Evolutionary conservation across 1,140 invertebrate species (phyloP).

Genomic region (Pygmarrhopalites habei): DNA sequence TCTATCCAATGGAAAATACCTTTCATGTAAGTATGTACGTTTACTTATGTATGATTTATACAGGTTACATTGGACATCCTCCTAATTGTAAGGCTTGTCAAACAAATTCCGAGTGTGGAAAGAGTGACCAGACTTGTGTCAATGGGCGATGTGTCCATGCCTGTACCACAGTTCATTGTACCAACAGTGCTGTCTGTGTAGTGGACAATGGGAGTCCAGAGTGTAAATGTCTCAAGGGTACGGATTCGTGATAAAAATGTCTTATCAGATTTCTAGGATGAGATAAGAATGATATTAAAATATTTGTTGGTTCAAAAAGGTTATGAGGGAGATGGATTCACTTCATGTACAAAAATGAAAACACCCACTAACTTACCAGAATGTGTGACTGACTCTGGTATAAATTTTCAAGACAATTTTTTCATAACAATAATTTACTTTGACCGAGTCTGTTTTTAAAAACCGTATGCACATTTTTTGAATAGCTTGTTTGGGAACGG

Average conservation of each 20-base stretch:
- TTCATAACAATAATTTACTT: no score
- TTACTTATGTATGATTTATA: no score
- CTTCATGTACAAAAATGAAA: conserved; percentile 36
- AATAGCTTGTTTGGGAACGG: conserved; percentile 61
- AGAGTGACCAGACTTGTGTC: conserved; percentile 61
- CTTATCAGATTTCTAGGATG: background rate
- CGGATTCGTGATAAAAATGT: background rate
- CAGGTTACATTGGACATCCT: conserved; percentile 66
- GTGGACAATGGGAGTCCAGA: conserved; percentile 34
- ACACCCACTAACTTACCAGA: conserved; percentile 59
- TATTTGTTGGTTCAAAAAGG: conserved; percentile 6
- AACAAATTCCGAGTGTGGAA: conserved; percentile 66
- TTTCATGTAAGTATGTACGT: no score
- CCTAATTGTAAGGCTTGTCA: conserved; percentile 70
- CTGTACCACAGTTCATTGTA: conserved; percentile 35
- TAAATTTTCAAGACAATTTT: no score
- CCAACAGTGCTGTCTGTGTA: conserved; percentile 37
- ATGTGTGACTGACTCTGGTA: conserved; percentile 69
- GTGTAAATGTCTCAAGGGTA: conserved; percentile 35
- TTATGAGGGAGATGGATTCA: conserved; percentile 61
- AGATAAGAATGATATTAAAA: background rate
- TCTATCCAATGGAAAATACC: no score
- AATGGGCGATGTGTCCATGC: conserved; percentile 43
- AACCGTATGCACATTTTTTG: no score
- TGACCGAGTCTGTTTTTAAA: no score